Percentiles rank a stretch among this genome's conserved stretches.
Evolutionary conservation across 2,888 invertebrate species (phyloP).

Genomic region (Tromatobia lineatoria): DNA sequence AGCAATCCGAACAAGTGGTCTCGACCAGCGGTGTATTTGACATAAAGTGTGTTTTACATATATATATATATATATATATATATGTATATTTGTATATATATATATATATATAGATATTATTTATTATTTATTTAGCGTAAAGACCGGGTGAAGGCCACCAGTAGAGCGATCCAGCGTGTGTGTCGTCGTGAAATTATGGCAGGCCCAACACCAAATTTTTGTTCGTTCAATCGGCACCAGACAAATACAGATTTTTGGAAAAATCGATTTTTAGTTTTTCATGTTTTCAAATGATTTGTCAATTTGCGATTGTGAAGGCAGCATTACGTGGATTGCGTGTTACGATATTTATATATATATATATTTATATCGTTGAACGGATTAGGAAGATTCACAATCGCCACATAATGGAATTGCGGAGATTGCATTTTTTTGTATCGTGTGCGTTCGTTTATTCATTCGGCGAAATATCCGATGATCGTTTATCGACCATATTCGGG

Average conservation of each 20-base stretch:
- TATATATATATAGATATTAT: conserved; percentile 32
- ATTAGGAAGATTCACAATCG: conserved; percentile 75
- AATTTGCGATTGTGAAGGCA: conserved; percentile 59
- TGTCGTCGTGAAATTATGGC: conserved; percentile 71
- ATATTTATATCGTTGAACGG: conserved; percentile 43
- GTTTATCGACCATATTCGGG: conserved; percentile 63
- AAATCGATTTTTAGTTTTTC: conserved; percentile 39
- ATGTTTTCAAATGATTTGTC: conserved; percentile 47
- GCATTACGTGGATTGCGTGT: conserved; percentile 56
- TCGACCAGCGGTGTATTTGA: conserved; percentile 45
- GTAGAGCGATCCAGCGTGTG: conserved; percentile 75
- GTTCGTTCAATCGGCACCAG: conserved; percentile 62
- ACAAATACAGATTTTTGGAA: conserved; percentile 42
- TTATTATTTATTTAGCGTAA: conserved; percentile 67
- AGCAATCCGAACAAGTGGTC: conserved; percentile 46
- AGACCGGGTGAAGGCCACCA: conserved; percentile 74
- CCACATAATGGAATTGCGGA: conserved; percentile 72
- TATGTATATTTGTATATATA: conserved; percentile 35
- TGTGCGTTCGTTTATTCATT: conserved; percentile 34
- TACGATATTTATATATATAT: conserved; percentile 49
- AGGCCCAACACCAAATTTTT: conserved; percentile 70
- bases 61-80: conserved; percentile 39
- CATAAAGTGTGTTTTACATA: conserved; percentile 47
- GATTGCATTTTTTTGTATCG: conserved; percentile 49
- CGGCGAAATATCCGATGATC: conserved; percentile 53